Conservation (phyloP, 2,797 vertebrate genomes). For the Momotus momota region DNA sequence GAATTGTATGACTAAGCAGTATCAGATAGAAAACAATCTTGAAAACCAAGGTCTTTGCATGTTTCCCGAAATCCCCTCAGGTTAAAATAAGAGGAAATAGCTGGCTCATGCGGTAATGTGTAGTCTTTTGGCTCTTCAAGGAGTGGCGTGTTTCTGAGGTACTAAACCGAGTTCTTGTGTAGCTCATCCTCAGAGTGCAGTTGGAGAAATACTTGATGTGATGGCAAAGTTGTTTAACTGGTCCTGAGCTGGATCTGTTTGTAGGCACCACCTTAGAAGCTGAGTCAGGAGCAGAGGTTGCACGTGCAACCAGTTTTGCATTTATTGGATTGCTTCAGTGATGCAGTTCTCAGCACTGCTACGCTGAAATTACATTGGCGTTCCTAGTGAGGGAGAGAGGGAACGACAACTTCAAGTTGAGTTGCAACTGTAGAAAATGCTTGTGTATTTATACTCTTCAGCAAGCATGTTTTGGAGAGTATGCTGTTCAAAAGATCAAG, state of each 20-base stretch:
- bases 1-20: not conserved
- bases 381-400: not conserved
- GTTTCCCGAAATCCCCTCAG: not conserved
- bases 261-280: not conserved
- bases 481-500: not conserved
- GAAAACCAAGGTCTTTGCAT: not conserved
- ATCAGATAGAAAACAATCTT: not conserved
- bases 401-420: not conserved
- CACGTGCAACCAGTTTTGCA: not conserved
- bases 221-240: not conserved
- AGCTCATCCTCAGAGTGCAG: not conserved
- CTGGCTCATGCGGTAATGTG: not conserved
- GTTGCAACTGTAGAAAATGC: not conserved
- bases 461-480: not conserved
- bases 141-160: not conserved
- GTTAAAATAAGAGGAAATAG: conserved; percentile 12
- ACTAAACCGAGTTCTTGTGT: not conserved
- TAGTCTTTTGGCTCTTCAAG: not conserved
- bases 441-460: not conserved
- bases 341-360: not conserved
- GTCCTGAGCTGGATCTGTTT: not conserved
- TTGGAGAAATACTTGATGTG: not conserved
- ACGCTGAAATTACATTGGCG: not conserved
- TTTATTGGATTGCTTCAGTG: not conserved
- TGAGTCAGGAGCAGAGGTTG: not conserved